Conservation (phyloP, 2,888 invertebrate genomes). For the Ypsolopha scabrella region DNA sequence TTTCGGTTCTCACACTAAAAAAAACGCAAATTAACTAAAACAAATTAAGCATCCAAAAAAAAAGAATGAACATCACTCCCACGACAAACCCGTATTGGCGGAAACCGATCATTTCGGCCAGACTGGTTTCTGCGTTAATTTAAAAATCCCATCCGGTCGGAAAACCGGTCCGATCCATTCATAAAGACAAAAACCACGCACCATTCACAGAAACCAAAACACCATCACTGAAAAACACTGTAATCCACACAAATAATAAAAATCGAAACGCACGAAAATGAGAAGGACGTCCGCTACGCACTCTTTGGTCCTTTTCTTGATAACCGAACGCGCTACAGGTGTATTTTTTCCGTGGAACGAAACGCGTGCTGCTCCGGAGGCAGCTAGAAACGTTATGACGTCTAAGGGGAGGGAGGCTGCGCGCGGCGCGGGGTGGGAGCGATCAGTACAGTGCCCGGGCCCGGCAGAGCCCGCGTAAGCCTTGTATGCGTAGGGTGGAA, state of each 20-base stretch:
- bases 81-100: slow-evolving; percentile 33
- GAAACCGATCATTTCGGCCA: slow-evolving; percentile 30
- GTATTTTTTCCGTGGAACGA: slow-evolving; percentile 5
- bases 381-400: slow-evolving; percentile 34
- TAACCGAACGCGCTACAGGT: slow-evolving; percentile 8
- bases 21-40: slow-evolving; percentile 9
- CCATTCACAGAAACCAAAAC: slow-evolving; percentile 1
- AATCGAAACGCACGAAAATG: background rate
- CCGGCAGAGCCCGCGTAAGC: slow-evolving; percentile 38
- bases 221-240: slow-evolving; percentile 31
- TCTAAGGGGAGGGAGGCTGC: slow-evolving; percentile 23
- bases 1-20: slow-evolving; percentile 4
- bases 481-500: slow-evolving; percentile 14
- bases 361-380: slow-evolving; percentile 26
- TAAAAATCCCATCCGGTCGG: slow-evolving; percentile 26
- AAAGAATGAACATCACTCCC: slow-evolving; percentile 25
- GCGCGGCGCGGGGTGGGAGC: slow-evolving; percentile 20
- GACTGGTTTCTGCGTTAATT: slow-evolving; percentile 29
- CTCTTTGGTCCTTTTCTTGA: background rate
- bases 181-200: background rate
- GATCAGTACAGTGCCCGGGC: slow-evolving; percentile 53
- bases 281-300: too few species aligned
- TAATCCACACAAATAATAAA: slow-evolving; percentile 21
- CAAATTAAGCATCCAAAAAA: slow-evolving; percentile 9
- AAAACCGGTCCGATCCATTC: slow-evolving; percentile 20